Evolutionary conservation across 1,140 invertebrate genomes (phyloP), one percentile per base, ranked within the genome.

Genomic region (Neodiprion fabricii): DNA sequence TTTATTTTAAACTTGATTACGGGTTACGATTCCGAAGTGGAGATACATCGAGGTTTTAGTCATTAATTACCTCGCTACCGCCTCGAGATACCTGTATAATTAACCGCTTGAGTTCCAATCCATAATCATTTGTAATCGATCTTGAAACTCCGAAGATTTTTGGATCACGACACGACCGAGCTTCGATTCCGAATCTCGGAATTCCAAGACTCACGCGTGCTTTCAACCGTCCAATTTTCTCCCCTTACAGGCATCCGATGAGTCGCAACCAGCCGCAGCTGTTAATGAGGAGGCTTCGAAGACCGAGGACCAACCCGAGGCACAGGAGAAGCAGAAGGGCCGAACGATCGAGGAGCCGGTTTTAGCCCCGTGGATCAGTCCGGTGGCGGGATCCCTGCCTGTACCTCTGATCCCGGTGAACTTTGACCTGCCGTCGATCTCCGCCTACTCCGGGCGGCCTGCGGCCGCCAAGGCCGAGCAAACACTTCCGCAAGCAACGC

Each of bases 401-500:
- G 14, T 61, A 14, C 53, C 53, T 17, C 14, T 61, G 53, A 61
- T 61, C 11, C 53, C 53, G 53, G 53, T 61, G n/a, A 61, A 61
- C 53, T 61, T 61, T 61, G 53, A 61, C 53, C 53, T 72, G 68
- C 67, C 71, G 71, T 53, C 67, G 72, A 73, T 74, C 73, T 76
- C 75, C 66, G 68, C 75, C 9, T 61, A 61, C 9, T 14, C 53
- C 7, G 53, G 53, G n/a, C 53, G 53, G 11, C 53, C 53, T 61
- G 8, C 53, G 53, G 53, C 11, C n/a, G 67, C 48, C 78, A 81
- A 82, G 82, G 78, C 74, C 82, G 70, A 47, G n/a, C 17, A 23
- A 12, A 10, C 17, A 76, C 74, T 83, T 83, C 80, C 81, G 78
- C 78, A 77, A 67, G 71, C 74, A 72, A 77, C 12, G 76, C 73